These are phyloP conservation scores for Thamnaconus septentrionalis DNA, from an alignment of 2,113 vertebrate genomes.

Conservation along the genomic window DNA sequence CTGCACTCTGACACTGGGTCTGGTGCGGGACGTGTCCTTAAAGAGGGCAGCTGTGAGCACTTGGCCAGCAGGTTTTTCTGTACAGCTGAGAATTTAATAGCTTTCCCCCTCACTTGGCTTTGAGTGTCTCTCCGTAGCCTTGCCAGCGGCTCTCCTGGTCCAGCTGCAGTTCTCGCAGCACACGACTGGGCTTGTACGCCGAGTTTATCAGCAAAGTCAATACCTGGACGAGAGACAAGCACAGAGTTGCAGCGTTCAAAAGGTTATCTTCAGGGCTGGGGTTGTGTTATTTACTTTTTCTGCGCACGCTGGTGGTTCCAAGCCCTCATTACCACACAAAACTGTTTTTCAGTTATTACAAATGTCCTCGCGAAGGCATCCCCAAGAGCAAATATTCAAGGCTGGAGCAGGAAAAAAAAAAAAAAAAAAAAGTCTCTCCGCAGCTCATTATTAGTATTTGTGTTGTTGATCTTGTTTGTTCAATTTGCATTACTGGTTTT, in stretches of 20 bases:
- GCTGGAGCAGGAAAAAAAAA: no score
- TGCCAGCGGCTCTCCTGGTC: constrained; percentile 94
- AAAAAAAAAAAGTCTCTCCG: no score
- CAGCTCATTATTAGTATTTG: no score
- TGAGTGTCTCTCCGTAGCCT: constrained; percentile 92
- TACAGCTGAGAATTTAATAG: constrained; percentile 27
- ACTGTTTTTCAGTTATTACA: no score
- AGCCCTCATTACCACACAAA: no score
- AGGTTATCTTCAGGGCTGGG: not conserved
- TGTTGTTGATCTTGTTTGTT: no score
- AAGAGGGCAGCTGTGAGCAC: constrained; percentile 40
- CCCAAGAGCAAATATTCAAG: no score
- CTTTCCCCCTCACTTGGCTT: constrained; percentile 89
- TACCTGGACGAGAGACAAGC: constrained; percentile 76
- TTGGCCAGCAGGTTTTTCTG: constrained; percentile 13
- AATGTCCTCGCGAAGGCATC: no score
- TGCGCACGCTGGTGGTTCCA: no score
- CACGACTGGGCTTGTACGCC: constrained; percentile 96
- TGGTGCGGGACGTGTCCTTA: constrained; percentile 9
- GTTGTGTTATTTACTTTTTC: not conserved
- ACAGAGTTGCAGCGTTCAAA: not conserved
- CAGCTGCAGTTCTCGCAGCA: constrained; percentile 93
- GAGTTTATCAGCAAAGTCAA: constrained; percentile 94
- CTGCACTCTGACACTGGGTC: constrained; percentile 18
- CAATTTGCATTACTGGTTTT: no score